Evolutionary conservation across 2,888 invertebrate species (phyloP).

Genomic region (Protonemura montana): DNA sequence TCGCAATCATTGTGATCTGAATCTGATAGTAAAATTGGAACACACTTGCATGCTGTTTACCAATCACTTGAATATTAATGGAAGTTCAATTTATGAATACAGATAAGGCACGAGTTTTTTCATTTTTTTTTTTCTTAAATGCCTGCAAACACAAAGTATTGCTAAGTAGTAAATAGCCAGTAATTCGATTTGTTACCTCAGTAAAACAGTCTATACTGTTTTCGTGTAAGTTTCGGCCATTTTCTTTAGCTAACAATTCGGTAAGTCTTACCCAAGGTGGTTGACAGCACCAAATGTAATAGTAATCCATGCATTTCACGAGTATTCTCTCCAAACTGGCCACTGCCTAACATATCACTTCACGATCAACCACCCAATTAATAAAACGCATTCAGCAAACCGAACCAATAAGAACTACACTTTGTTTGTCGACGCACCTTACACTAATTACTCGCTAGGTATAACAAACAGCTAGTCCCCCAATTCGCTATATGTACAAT

Average conservation of each 20-base stretch:
- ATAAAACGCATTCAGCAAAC: neutral
- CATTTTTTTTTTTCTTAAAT: neutral
- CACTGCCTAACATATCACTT: neutral
- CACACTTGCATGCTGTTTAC: slow-evolving; percentile 7
- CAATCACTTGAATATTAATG: slow-evolving; percentile 12
- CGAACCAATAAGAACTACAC: neutral
- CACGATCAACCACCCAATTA: neutral
- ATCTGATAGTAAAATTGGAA: neutral
- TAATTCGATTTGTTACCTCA: too few species aligned
- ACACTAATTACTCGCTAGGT: neutral
- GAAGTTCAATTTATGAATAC: slow-evolving; percentile 4
- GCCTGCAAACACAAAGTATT: too few species aligned
- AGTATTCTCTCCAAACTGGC: neutral
- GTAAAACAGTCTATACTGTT: too few species aligned
- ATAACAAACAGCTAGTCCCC: neutral
- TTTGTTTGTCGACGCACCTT: neutral
- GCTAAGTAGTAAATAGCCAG: too few species aligned
- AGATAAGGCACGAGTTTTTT: neutral
- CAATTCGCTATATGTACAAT: neutral
- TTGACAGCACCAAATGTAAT: neutral
- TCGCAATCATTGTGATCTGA: neutral
- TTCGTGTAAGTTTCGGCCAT: too few species aligned
- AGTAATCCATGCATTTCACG: neutral
- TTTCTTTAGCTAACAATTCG: too few species aligned
- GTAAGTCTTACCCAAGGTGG: neutral